These are phyloP conservation scores for Philopotamus ludificatus DNA, from an alignment of 1,140 invertebrate species.

Conservation along the genomic window DNA sequence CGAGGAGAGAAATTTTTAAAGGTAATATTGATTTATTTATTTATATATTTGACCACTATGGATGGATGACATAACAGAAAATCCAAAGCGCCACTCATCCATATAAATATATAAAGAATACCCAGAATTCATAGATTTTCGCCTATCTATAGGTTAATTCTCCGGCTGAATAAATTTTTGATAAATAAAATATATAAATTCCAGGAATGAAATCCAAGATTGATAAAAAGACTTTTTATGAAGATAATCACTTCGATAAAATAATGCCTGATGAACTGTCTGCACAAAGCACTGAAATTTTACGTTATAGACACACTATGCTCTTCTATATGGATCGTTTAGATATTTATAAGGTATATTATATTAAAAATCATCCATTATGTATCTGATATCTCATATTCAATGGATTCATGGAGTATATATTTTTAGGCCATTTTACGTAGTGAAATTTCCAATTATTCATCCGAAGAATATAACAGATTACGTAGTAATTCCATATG, in stretches of 20 bases:
- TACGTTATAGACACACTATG: constrained; percentile 54
- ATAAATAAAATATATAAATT: constrained; percentile 8
- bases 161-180: neutral
- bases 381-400: neutral
- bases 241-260: constrained; percentile 43
- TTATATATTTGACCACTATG: no score
- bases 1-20: constrained; percentile 64
- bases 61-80: no score
- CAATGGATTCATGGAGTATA: neutral
- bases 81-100: no score
- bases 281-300: constrained; percentile 51
- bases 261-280: constrained; percentile 48
- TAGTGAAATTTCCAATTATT: constrained; percentile 55
- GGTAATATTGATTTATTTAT: constrained; percentile 49
- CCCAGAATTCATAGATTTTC: no score
- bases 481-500: constrained; percentile 51
- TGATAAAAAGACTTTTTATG: constrained; percentile 20
- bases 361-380: neutral
- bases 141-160: constrained; percentile 28
- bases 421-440: constrained; percentile 48
- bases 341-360: constrained; percentile 48
- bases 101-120: no score
- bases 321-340: constrained; percentile 54
- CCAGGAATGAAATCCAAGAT: constrained; percentile 5
- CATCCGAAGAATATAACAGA: constrained; percentile 58